These are phyloP conservation scores for Axinella damicornis DNA, from an alignment of 37 sponge, comb jelly and placozoan species.

Conservation along the genomic window DNA sequence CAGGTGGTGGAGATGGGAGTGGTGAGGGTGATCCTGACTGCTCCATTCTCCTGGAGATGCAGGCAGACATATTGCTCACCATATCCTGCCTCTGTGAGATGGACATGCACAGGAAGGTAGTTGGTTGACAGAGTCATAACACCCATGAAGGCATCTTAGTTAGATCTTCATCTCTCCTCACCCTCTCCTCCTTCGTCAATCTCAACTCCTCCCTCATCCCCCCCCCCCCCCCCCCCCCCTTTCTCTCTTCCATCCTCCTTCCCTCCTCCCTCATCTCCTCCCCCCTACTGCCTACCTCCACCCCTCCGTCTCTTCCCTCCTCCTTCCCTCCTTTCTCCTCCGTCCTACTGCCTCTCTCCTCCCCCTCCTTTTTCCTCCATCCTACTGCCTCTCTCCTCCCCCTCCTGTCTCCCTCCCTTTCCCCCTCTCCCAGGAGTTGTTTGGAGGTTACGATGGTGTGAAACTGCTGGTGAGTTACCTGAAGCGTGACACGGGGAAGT, in stretches of 20 bases:
- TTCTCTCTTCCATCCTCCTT: background rate
- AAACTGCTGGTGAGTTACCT: conserved; percentile 78
- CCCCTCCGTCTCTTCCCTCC: background rate
- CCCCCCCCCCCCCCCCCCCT: background rate
- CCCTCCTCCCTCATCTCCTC: background rate
- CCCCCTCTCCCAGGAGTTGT: conserved; percentile 70
- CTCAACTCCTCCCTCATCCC: too few relatives aligned
- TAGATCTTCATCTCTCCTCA: too few relatives aligned
- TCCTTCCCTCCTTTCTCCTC: background rate
- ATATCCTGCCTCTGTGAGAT: conserved; percentile 65
- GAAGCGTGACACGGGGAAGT: conserved; percentile 63
- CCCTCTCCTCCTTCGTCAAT: too few relatives aligned
- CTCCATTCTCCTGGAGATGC: conserved; percentile 76
- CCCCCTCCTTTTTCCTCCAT: background rate
- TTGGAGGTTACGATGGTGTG: conserved; percentile 93
- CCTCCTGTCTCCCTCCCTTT: background rate
- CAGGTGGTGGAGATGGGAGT: background rate
- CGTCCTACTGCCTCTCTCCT: too few relatives aligned
- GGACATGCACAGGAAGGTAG: conserved; percentile 58
- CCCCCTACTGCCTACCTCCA: background rate
- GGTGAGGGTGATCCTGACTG: background rate
- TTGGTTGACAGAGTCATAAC: too few relatives aligned
- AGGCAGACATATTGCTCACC: conserved; percentile 80
- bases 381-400: too few relatives aligned
- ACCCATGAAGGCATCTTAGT: too few relatives aligned